Percentiles rank a stretch among this genome's conserved stretches.
Evolutionary conservation across 2,113 vertebrate genomes (phyloP).

Genomic region (Menidia beryllina): DNA sequence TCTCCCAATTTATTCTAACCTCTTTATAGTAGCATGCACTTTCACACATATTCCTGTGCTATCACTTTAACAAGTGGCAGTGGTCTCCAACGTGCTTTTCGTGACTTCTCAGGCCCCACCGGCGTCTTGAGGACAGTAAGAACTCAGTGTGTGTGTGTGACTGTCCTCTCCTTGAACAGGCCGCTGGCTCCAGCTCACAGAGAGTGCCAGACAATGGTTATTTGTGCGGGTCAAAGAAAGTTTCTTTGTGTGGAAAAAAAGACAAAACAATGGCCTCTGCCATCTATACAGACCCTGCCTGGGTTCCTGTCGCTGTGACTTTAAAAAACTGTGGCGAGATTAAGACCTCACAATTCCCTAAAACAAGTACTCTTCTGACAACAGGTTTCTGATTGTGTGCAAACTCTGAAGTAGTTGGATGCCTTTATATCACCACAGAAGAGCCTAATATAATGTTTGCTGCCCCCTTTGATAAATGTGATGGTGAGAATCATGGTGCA

Average conservation of each 20-base stretch:
- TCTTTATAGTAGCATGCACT: conserved; percentile 14
- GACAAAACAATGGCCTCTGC: conserved; percentile 51
- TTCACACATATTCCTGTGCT: conserved; percentile 47
- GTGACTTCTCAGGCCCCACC: conserved; percentile 10
- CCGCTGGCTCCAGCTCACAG: conserved; percentile 20
- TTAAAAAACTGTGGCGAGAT: conserved; percentile 6
- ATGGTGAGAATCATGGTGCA: conserved; percentile 2
- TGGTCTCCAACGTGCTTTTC: conserved; percentile 15
- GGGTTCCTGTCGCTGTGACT: background rate
- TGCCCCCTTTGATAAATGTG: background rate
- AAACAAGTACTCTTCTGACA: background rate
- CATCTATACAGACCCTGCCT: background rate
- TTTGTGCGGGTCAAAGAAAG: conserved; percentile 59
- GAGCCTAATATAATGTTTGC: background rate
- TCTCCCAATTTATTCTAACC: conserved; percentile 17
- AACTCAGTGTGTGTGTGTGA: conserved; percentile 1
- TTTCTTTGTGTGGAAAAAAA: conserved; percentile 54
- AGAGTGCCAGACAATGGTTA: conserved; percentile 64
- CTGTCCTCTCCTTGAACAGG: conserved; percentile 42
- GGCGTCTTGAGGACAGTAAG: conserved; percentile 21
- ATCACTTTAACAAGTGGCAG: conserved; percentile 31
- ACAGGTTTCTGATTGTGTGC: background rate
- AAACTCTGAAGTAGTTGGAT: background rate
- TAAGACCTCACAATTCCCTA: conserved; percentile 4
- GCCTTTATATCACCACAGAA: background rate